phyloP scores from a whole-genome alignment of 1,140 invertebrate species.

The Zaprionus africanus region DNA sequence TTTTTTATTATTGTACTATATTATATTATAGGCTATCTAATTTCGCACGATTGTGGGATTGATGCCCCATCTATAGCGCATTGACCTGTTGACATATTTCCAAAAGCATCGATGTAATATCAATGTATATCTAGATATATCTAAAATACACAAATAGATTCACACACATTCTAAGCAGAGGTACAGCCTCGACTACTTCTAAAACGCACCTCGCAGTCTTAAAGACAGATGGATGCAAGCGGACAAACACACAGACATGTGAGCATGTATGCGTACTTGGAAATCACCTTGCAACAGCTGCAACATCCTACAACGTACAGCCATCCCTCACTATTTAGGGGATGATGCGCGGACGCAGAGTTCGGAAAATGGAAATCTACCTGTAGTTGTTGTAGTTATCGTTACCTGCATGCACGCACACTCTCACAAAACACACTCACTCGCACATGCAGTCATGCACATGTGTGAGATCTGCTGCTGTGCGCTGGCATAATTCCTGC shows the following conservation, averaged over 20 bases:
- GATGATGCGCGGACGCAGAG: slow-evolving; percentile 59
- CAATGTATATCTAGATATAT: not conserved
- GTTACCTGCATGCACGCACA: slow-evolving; percentile 42
- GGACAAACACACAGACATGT: slow-evolving; percentile 40
- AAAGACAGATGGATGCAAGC: slow-evolving; percentile 44
- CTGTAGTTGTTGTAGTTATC: slow-evolving; percentile 60
- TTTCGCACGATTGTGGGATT: too few relatives aligned
- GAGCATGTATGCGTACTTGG: slow-evolving; percentile 49
- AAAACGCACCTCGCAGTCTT: slow-evolving; percentile 22
- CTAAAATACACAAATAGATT: not conserved
- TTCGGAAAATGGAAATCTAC: slow-evolving; percentile 63
- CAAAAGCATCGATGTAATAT: not conserved
- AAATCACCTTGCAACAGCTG: slow-evolving; percentile 82
- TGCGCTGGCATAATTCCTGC: slow-evolving; percentile 68
- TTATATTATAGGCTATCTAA: too few relatives aligned
- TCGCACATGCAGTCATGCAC: not conserved
- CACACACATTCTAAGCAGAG: not conserved
- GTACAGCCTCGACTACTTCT: slow-evolving; percentile 6
- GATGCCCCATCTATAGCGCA: too few relatives aligned
- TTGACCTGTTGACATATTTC: not conserved
- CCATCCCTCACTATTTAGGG: slow-evolving; percentile 67
- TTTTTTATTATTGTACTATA: too few relatives aligned
- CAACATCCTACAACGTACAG: slow-evolving; percentile 68
- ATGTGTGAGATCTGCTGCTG: slow-evolving; percentile 38
- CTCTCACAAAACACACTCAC: not conserved